Evolutionary conservation across 1,140 invertebrate genomes (phyloP), one percentile per base, ranked within the genome.

Genomic region (Sycophila sp.): DNA sequence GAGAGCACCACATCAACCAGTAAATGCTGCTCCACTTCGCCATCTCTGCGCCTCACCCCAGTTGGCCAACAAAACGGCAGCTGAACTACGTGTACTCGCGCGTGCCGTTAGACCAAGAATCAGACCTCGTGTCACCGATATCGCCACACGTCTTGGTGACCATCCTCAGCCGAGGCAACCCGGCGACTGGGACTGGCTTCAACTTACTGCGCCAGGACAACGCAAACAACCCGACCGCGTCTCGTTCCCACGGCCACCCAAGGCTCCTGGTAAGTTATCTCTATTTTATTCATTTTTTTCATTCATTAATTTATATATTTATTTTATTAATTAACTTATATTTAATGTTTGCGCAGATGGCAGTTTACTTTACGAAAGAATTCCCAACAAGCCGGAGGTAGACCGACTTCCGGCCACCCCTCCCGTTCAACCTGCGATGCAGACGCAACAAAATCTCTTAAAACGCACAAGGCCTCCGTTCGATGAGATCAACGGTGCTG

Each of bases 401-500:
- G 92, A 94, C 71, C 92, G 90, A 80, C 81, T 89, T 42, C 85
- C 87, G 7, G 78, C 89, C 32, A 91, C 85, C 6, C 87, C 87
- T 77, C 87, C 86, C 78, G 87, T 86, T 71, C 90, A 79, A 77
- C 88, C 87, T 75, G 82, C 87, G 34, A 87, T 88, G 60, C 81
- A 78, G 7, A 53, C 77, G 8, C 82, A 83, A 58, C 87, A 87
- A 62, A 86, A 89, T 62, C 90, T 93, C 58, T 81, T 94, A 70
- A 94, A 93, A 84, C 84, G 85, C 70, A 76, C 83, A 74, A 90
- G 93, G 84, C 87, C 93, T 69, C 88, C 90, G 5, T 96, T 94
- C 83, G 94, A 96, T 77, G 94, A 97, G 82, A 89, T 94, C 72
- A 96, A 97, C 88, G 95, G 95, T 72, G 90, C 94, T 75, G 94